Percentiles rank a stretch among this genome's conserved stretches.
Conservation (phyloP, 2,113 vertebrate genomes). For the Callospermophilus lateralis region DNA sequence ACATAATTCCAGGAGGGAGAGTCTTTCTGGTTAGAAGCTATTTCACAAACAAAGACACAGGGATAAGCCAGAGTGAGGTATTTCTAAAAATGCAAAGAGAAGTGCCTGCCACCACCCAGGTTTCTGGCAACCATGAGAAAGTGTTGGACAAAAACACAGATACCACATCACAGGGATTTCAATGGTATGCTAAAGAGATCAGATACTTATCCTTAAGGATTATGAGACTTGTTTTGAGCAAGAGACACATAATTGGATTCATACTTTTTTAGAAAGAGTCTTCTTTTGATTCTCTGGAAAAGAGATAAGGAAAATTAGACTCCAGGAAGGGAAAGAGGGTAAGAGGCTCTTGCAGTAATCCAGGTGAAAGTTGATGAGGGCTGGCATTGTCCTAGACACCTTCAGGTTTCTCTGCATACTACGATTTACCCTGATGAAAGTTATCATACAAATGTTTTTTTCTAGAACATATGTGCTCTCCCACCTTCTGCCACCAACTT, state of each 20-base stretch:
- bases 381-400: neutral
- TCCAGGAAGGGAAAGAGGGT: constrained; percentile 18
- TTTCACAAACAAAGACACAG: neutral
- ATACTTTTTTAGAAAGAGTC: constrained; percentile 17
- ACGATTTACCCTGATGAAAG: neutral
- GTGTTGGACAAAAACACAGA: neutral
- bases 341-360: neutral
- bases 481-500: neutral
- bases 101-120: neutral
- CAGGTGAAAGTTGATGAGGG: neutral
- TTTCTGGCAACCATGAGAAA: neutral
- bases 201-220: neutral
- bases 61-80: neutral
- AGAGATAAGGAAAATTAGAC: constrained; percentile 49
- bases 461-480: neutral
- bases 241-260: neutral
- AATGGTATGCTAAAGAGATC: neutral
- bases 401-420: neutral
- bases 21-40: neutral
- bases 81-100: constrained; percentile 1
- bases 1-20: neutral
- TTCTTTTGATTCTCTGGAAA: constrained; percentile 24
- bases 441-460: neutral
- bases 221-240: constrained; percentile 7
- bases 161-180: neutral